Conservation (phyloP, 1,140 invertebrate genomes). For the Hyposmocoma kahamanoa region DNA sequence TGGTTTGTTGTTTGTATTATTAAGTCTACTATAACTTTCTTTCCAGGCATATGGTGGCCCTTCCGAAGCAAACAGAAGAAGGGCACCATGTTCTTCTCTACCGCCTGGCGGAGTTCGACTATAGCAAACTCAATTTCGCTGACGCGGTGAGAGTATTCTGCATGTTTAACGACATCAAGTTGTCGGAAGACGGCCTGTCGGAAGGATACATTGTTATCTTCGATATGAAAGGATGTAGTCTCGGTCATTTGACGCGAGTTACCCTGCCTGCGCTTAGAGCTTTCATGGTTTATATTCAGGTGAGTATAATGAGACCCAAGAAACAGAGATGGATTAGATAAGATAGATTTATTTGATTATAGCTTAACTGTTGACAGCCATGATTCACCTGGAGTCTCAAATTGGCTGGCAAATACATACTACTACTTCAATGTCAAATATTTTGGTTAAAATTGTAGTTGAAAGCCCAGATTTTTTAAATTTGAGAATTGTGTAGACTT, state of each 20-base stretch:
- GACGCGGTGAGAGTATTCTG: slow-evolving; percentile 77
- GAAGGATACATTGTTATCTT: slow-evolving; percentile 79
- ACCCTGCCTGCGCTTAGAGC: slow-evolving; percentile 74
- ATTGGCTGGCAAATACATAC: too few species aligned
- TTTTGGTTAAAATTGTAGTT: too few species aligned
- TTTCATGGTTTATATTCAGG: slow-evolving; percentile 80
- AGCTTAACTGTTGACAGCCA: too few species aligned
- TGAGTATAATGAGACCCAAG: too few species aligned
- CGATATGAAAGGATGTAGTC: slow-evolving; percentile 78
- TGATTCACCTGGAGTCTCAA: too few species aligned
- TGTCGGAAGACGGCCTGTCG: slow-evolving; percentile 77
- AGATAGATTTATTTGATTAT: too few species aligned
- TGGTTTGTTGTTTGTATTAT: too few species aligned
- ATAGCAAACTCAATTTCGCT: slow-evolving; percentile 76
- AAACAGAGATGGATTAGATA: too few species aligned
- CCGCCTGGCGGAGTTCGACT: slow-evolving; percentile 74
- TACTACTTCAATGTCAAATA: too few species aligned
- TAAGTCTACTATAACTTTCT: not conserved
- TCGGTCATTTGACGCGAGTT: slow-evolving; percentile 77
- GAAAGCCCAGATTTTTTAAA: too few species aligned
- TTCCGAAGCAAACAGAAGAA: slow-evolving; percentile 75
- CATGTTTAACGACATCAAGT: slow-evolving; percentile 77
- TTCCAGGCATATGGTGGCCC: slow-evolving; percentile 73
- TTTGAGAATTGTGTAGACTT: too few species aligned
- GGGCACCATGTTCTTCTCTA: slow-evolving; percentile 77